Conservation (phyloP, 2,888 invertebrate species). For the Petrolisthes manimaculis region DNA sequence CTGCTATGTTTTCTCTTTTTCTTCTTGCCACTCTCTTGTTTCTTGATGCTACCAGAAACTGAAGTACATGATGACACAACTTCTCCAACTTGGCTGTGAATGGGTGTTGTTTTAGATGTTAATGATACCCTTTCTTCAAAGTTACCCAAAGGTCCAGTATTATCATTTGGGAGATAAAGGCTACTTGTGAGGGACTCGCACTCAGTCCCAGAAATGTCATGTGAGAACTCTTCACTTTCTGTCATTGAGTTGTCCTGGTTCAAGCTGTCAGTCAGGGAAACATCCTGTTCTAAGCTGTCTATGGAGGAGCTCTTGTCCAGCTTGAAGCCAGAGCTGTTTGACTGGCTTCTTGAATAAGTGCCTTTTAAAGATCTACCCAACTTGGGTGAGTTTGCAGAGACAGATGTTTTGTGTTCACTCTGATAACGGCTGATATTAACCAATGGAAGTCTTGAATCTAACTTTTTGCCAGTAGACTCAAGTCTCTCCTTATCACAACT, state of each 20-base stretch:
- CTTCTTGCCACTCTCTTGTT: constrained; percentile 9
- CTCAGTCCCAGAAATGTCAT: constrained; percentile 3
- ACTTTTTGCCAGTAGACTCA: too few relatives aligned
- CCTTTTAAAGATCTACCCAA: neutral
- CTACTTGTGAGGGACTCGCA: constrained; percentile 19
- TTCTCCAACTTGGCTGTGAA: neutral
- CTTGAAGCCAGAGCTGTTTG: neutral
- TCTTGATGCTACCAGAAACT: neutral
- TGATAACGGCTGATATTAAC: too few relatives aligned
- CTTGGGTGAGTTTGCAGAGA: neutral
- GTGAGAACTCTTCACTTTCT: constrained; percentile 20
- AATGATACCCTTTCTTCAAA: neutral
- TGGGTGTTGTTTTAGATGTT: neutral
- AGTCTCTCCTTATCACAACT: too few relatives aligned
- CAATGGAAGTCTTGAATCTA: too few relatives aligned
- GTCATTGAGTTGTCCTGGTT: constrained; percentile 3
- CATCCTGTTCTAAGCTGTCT: constrained; percentile 26
- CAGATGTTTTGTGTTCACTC: neutral
- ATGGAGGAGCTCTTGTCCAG: neutral
- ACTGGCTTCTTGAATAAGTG: neutral
- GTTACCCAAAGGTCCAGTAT: neutral
- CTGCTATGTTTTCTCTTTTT: constrained; percentile 2
- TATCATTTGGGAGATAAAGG: neutral
- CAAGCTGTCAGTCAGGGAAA: constrained; percentile 9
- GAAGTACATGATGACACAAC: neutral